phyloP scores from a whole-genome alignment of 2,113 vertebrate genomes.

The Todiramphus chloris region DNA sequence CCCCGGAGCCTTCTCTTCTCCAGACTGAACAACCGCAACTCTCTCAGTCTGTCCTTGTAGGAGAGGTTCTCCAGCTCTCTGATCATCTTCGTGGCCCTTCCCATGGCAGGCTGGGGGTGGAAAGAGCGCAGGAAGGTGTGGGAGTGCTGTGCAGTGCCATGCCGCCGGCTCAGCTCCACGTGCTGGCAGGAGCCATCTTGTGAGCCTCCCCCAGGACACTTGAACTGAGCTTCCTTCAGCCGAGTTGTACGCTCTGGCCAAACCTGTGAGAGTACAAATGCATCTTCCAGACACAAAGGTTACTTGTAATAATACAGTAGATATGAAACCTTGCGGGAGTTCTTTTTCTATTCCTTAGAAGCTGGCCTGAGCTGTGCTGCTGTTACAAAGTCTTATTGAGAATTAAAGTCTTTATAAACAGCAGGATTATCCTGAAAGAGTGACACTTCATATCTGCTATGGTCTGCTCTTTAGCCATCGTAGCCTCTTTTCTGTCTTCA shows the following conservation, averaged over 20 bases:
- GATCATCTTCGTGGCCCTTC: no score
- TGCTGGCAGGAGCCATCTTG: accelerated
- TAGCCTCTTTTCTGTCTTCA: background rate
- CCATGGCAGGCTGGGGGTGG: background rate
- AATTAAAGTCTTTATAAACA: background rate
- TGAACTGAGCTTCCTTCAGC: background rate
- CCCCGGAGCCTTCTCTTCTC: no score
- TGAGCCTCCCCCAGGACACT: no score
- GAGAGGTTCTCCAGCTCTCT: no score
- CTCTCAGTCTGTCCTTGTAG: no score
- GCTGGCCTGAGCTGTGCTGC: background rate
- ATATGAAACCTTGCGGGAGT: accelerated
- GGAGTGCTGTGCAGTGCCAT: accelerated
- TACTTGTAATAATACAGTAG: accelerated
- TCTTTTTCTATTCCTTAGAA: background rate
- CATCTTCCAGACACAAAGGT: background rate
- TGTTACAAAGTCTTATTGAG: accelerated
- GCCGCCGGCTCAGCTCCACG: accelerated
- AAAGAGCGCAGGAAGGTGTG: accelerated
- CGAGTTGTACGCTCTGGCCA: accelerated
- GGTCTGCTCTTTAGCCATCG: accelerated
- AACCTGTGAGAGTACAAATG: background rate
- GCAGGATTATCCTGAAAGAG: background rate
- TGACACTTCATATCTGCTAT: background rate
- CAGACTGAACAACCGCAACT: no score